Evolutionary conservation across 2,797 vertebrate genomes (phyloP).

Genomic region (Parauchenoglanis ngamensis): DNA sequence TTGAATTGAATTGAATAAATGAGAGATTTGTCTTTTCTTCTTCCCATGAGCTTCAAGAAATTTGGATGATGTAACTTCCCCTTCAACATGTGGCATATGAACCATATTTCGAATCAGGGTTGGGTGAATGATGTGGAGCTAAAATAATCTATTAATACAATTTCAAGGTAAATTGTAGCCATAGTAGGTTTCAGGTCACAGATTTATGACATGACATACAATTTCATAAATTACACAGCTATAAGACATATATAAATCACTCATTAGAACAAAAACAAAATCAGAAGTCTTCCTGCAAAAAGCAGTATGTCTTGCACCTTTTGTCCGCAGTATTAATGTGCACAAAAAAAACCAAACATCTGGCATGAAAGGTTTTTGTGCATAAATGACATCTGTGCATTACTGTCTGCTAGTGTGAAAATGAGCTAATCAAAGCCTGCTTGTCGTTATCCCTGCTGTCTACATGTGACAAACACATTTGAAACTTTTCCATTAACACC

Average conservation of each 20-base stretch:
- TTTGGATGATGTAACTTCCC: too few species aligned
- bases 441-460: constrained; percentile 8
- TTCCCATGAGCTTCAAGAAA: too few species aligned
- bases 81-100: too few species aligned
- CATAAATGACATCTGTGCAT: constrained; percentile 3
- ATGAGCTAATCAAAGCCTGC: neutral
- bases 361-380: neutral
- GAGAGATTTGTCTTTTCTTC: too few species aligned
- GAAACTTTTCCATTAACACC: neutral
- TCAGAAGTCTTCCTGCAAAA: neutral
- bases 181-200: neutral
- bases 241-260: neutral
- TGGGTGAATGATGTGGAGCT: too few species aligned
- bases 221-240: neutral
- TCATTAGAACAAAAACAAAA: too few species aligned
- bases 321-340: neutral
- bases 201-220: neutral
- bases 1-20: too few species aligned
- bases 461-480: neutral
- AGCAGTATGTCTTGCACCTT: neutral
- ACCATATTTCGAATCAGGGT: too few species aligned
- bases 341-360: neutral
- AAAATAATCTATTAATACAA: too few species aligned
- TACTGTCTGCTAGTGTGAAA: neutral
- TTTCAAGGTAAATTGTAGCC: neutral